Evolutionary conservation across 2,797 vertebrate species (phyloP).

Genomic region (Mormyrops boulengeri): DNA sequence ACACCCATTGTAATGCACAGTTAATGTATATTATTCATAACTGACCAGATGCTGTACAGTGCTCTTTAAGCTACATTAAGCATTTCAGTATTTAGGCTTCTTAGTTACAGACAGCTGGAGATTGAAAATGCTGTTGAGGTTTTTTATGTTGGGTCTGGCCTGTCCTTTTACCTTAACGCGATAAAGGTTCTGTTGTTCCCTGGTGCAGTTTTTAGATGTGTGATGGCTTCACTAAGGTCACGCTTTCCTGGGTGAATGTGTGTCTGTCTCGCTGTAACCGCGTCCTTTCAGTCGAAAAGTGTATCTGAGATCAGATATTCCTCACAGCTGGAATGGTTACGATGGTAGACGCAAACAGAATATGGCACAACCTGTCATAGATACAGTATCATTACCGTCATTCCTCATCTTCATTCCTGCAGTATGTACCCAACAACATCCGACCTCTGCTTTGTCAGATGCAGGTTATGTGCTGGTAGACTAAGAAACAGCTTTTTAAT

Average conservation of each 20-base stretch:
- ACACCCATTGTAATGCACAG: not conserved
- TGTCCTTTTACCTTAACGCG: not conserved
- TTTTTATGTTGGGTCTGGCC: not conserved
- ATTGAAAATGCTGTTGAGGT: not conserved
- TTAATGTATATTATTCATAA: not conserved
- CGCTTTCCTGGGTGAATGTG: not conserved
- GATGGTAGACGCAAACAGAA: not conserved
- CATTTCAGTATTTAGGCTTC: not conserved
- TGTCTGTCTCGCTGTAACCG: not conserved
- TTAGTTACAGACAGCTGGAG: not conserved
- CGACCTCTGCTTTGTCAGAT: not conserved
- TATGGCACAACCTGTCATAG: not conserved
- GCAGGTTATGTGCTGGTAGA: not conserved
- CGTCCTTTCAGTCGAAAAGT: not conserved
- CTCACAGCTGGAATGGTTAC: not conserved
- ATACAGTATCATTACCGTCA: not conserved
- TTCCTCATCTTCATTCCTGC: not conserved
- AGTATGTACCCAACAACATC: not conserved
- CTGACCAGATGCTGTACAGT: constrained; percentile 6
- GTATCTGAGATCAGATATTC: not conserved
- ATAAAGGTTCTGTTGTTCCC: not conserved
- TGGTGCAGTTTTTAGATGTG: not conserved
- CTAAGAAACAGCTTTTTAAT: not conserved
- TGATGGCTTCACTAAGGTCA: not conserved
- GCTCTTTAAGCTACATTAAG: not conserved